Evolutionary conservation across 2,888 invertebrate genomes (phyloP).

Genomic region (Allolobophora icterica): DNA sequence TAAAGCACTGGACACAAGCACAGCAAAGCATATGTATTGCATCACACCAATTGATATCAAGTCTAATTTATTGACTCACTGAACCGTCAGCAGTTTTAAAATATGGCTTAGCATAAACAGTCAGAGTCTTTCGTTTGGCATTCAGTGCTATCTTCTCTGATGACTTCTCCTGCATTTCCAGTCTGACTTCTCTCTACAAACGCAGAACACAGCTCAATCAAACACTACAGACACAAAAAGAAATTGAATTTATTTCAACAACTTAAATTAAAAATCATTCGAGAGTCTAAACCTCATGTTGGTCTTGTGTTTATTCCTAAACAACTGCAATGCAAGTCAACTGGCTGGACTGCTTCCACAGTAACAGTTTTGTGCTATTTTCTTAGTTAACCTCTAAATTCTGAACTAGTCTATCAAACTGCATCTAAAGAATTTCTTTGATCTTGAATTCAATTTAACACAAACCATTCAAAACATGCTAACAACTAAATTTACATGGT

Average conservation of each 20-base stretch:
- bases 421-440: not conserved
- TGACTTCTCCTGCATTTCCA: slow-evolving; percentile 20
- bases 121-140: slow-evolving; percentile 23
- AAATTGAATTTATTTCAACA: not conserved
- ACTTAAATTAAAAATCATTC: not conserved
- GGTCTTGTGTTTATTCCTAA: not conserved
- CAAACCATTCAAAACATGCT: not conserved
- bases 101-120: slow-evolving; percentile 28
- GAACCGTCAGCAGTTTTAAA: slow-evolving; percentile 35
- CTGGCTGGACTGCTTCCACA: not conserved
- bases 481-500: not conserved
- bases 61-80: not conserved
- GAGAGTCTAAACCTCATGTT: not conserved
- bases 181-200: slow-evolving; percentile 18
- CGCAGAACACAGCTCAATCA: not conserved
- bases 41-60: not conserved
- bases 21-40: not conserved
- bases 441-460: not conserved
- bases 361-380: not conserved
- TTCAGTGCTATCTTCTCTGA: not conserved
- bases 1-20: not conserved
- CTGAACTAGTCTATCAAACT: not conserved
- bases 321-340: not conserved
- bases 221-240: not conserved
- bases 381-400: not conserved